Evolutionary conservation across 1,140 invertebrate genomes (phyloP), one percentile per base, ranked within the genome.

Genomic region (Homalodisca vitripennis): DNA sequence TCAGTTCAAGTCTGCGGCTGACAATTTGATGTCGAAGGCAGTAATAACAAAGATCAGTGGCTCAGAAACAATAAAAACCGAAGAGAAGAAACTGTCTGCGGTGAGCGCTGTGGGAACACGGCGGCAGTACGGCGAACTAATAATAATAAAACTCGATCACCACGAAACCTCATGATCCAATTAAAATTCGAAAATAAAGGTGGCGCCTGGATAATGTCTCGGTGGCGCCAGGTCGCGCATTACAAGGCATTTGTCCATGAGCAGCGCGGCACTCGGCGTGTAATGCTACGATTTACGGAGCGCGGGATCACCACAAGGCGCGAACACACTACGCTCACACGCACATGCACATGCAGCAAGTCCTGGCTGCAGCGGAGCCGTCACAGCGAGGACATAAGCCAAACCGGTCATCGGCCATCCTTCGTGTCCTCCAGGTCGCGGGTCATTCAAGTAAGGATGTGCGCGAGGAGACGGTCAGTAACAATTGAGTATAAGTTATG

Each of bases 121-220:
- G 26, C 6, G 22, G 55, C 12, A 53, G 48, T 6, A 53, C 12
- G 48, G 12, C 14, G 27, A 30, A 26, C 48, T 53, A 12, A 13
- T 29, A 30, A 60, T 60, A 60, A 27, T 26, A 27, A 60, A 60
- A 60, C 29, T 3, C 27, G 24, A 60, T 60, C 55, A 60, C 26
- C 55, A 6, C 12, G 22, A 60, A 51, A 60, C 24, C 55, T 60
- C 55, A 60, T 60, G 55, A 60, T 60, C 55, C 55, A 60, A 60
- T 60, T 60, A 29, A 60, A 60, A 60, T 60, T 30, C 10, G 55
- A 60, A 60, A 60, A 60, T 60, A 60, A 60, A 60, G 27, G 13
- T 3, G 34, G 34, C 34, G 34, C 34, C 34, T 41, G 34, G 34
- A 41, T 41, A 41, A 41, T 41, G 48, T 41, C 13, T 3, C 48